Conservation (phyloP, 2,888 invertebrate species). For the Bruchidius siliquastri region DNA sequence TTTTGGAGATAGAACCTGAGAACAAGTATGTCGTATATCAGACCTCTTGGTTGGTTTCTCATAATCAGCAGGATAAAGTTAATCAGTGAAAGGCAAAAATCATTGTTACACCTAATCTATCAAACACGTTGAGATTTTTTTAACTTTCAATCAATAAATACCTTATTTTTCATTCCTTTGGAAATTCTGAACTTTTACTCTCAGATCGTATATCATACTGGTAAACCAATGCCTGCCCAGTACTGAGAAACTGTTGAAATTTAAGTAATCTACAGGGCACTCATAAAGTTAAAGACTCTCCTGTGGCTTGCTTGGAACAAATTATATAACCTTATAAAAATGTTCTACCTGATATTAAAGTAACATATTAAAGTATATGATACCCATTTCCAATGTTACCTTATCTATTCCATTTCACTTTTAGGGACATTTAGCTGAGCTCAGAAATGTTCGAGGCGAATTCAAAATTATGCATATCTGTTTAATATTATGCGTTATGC, state of each 20-base stretch:
- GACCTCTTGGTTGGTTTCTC: neutral
- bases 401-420: slow-evolving; percentile 36
- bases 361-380: slow-evolving; percentile 16
- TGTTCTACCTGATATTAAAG: neutral
- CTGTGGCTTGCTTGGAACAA: neutral
- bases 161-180: no score
- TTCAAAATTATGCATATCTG: neutral
- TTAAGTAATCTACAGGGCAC: neutral
- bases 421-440: neutral
- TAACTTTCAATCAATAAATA: no score
- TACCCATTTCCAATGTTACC: slow-evolving; percentile 51
- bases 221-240: neutral
- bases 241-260: neutral
- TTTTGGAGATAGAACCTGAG: neutral
- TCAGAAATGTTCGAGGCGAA: neutral
- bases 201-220: no score
- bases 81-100: no score
- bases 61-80: neutral
- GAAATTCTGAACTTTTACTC: no score
- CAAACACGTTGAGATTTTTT: no score
- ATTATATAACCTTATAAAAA: neutral
- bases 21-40: neutral
- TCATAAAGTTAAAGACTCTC: neutral
- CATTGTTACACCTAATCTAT: no score
- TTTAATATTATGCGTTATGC: neutral